These are phyloP conservation scores for Calypte anna DNA, from an alignment of 2,113 vertebrate species.

Conservation along the genomic window DNA sequence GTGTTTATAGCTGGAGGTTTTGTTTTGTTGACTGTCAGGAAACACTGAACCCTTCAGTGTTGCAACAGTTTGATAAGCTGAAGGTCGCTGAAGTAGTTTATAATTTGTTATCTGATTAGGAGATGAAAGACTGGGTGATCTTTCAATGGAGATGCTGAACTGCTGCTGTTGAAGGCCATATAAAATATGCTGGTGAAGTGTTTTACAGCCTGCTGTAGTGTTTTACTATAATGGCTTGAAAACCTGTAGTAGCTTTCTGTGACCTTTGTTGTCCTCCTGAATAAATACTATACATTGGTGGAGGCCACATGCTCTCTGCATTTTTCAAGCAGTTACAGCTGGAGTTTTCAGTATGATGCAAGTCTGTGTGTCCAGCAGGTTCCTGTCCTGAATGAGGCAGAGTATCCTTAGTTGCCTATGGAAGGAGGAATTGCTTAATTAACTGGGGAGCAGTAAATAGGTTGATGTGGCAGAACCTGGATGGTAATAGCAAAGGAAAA, in stretches of 20 bases:
- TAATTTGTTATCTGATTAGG: neutral
- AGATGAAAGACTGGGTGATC: constrained; percentile 31
- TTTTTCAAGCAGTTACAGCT: neutral
- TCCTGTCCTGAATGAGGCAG: no score
- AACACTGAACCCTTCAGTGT: constrained; percentile 1
- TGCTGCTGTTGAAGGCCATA: neutral
- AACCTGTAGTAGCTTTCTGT: neutral
- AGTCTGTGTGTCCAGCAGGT: neutral
- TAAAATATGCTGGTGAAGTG: neutral
- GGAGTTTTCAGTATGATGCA: neutral
- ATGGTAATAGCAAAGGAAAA: neutral
- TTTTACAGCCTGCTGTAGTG: neutral
- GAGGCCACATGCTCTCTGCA: neutral
- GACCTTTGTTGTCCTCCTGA: neutral
- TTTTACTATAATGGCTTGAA: neutral
- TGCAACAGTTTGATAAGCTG: neutral
- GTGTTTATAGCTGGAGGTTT: neutral
- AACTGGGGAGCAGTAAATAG: neutral
- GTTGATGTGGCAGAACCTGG: neutral
- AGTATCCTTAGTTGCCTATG: neutral
- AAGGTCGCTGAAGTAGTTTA: neutral
- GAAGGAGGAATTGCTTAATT: neutral
- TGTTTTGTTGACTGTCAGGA: neutral
- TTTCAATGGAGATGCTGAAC: neutral
- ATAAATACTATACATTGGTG: neutral